Conservation (phyloP, 2,113 vertebrate genomes). For the Oreochromis aureus region DNA sequence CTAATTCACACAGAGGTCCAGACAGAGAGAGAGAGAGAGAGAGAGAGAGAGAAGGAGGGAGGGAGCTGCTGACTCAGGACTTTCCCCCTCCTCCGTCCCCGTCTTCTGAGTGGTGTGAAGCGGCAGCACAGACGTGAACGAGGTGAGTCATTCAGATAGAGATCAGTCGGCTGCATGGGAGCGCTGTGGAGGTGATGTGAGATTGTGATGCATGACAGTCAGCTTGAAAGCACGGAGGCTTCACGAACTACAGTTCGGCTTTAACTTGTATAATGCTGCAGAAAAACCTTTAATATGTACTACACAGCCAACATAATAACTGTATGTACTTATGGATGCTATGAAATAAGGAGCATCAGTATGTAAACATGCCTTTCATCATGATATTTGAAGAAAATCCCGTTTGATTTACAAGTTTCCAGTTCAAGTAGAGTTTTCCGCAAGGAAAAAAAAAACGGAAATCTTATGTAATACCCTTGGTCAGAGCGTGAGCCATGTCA, state of each 20-base stretch:
- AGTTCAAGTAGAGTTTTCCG: neutral
- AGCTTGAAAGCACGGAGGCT: neutral
- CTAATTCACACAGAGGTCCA: neutral
- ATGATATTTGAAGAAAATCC: neutral
- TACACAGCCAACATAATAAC: neutral
- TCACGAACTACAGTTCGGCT: neutral
- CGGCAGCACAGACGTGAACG: conserved; percentile 7
- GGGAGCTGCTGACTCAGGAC: conserved; percentile 7
- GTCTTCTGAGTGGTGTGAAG: conserved; percentile 10
- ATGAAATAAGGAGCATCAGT: neutral
- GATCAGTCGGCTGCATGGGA: neutral
- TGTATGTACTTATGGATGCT: neutral
- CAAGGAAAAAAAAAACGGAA: neutral
- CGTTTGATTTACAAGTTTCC: neutral
- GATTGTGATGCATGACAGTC: neutral
- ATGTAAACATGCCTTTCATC: neutral
- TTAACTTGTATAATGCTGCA: neutral
- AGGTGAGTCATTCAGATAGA: conserved; percentile 50
- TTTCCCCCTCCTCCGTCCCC: neutral
- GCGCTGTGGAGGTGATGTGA: neutral
- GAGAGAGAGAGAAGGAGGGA: neutral
- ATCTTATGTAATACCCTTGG: conserved; percentile 11
- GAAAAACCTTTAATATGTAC: neutral
- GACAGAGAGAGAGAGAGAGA: neutral
- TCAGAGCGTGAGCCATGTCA: neutral